These are phyloP conservation scores for Augiades crinisus DNA, from an alignment of 2,888 invertebrate species.

Conservation along the genomic window DNA sequence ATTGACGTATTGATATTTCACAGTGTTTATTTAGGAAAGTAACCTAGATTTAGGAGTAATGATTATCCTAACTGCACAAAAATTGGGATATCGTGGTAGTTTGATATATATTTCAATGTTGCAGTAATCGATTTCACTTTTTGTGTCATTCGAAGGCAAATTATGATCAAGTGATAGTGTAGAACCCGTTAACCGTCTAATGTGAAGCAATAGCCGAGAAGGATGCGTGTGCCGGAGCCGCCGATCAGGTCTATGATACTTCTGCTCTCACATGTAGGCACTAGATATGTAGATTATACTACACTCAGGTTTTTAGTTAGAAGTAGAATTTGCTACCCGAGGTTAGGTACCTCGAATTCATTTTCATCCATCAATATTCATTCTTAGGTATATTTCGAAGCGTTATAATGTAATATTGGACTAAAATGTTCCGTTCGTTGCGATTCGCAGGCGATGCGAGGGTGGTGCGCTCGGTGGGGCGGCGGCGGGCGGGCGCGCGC, in stretches of 20 bases:
- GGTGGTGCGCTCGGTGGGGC: constrained; percentile 53
- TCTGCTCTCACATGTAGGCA: neutral
- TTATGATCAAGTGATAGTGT: neutral
- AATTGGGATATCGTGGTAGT: neutral
- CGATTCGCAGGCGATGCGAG: constrained; percentile 63
- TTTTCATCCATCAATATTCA: too few relatives aligned
- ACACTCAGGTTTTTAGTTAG: too few relatives aligned
- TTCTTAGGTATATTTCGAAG: too few relatives aligned
- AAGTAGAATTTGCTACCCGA: too few relatives aligned
- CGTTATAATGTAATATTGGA: neutral
- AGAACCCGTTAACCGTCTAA: neutral
- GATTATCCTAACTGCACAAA: neutral
- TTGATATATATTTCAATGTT: neutral
- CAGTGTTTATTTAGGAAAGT: neutral
- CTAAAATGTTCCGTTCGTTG: neutral
- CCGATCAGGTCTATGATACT: neutral
- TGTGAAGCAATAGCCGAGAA: constrained; percentile 1
- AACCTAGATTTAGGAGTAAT: neutral
- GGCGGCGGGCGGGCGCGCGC: constrained; percentile 53
- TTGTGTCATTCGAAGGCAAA: neutral
- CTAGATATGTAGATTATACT: neutral
- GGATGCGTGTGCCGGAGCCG: neutral
- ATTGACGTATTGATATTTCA: neutral
- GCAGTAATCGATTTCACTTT: neutral
- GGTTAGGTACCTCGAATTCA: too few relatives aligned